Percentiles rank a stretch among this genome's conserved stretches.
phyloP scores from a whole-genome alignment of 2,888 invertebrate genomes.

The Gymnoscelis rufifasciata region DNA sequence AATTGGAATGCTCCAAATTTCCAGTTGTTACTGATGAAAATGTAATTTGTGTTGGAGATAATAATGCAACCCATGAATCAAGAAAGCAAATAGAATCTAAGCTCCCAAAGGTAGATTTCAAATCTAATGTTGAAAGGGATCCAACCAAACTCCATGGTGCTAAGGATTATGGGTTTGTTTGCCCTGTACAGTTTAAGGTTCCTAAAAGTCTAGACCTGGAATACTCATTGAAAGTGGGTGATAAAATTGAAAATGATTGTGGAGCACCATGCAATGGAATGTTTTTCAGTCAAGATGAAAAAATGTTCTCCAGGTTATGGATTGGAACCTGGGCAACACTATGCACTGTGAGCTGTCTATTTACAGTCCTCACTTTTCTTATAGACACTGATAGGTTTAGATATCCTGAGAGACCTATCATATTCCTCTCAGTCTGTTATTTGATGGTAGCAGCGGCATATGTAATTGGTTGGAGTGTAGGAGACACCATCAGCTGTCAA shows the following conservation, averaged over 20 bases:
- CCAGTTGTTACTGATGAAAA: conserved; percentile 84
- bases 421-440: conserved; percentile 97
- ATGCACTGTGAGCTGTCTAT: conserved; percentile 93
- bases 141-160: conserved; percentile 75
- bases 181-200: conserved; percentile 91
- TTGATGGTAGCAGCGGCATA: conserved; percentile 96
- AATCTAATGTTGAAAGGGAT: conserved; percentile 68
- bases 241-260: conserved; percentile 86
- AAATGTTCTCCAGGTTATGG: conserved; percentile 92
- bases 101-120: conserved; percentile 68
- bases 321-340: conserved; percentile 95
- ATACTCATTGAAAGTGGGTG: conserved; percentile 90
- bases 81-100: conserved; percentile 62
- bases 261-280: conserved; percentile 95
- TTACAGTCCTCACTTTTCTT: conserved; percentile 94
- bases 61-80: conserved; percentile 82
- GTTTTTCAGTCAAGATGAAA: conserved; percentile 91
- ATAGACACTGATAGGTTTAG: conserved; percentile 97
- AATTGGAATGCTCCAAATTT: conserved; percentile 91
- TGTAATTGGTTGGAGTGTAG: conserved; percentile 90
- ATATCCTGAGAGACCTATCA: conserved; percentile 98
- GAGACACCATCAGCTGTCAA: conserved; percentile 90
- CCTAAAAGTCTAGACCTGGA: conserved; percentile 89
- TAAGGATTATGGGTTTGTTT: conserved; percentile 90
- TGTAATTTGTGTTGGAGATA: conserved; percentile 88